Evolutionary conservation across 2,113 vertebrate genomes (phyloP).

Genomic region (Chascanopsetta lugubris): DNA sequence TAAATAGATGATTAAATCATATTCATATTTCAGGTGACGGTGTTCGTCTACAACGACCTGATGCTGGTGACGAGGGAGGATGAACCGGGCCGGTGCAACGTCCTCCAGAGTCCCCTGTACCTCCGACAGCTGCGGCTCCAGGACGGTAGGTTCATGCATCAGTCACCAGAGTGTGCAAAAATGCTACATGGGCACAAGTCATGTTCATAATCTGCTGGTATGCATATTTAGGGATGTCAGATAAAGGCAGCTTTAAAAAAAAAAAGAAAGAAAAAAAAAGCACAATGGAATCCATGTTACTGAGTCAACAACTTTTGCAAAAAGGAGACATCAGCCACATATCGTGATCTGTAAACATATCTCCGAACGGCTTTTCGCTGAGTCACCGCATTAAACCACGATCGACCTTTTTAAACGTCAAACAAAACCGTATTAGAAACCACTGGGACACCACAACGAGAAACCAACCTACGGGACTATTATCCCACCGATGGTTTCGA

Average conservation of each 20-base stretch:
- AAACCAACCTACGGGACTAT: conserved; percentile 31
- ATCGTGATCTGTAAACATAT: background rate
- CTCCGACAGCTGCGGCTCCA: conserved; percentile 89
- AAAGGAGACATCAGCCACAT: background rate
- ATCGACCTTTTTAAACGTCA: background rate
- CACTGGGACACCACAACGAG: conserved; percentile 2
- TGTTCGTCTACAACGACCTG: conserved; percentile 93
- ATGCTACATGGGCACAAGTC: no score
- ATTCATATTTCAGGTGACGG: conserved; percentile 87
- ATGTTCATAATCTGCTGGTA: no score
- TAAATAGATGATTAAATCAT: no score
- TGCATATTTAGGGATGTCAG: no score
- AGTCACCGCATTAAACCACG: background rate
- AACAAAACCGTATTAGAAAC: conserved; percentile 3
- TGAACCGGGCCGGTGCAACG: conserved; percentile 88
- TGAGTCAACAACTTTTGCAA: background rate
- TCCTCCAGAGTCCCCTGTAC: conserved; percentile 93
- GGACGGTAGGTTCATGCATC: conserved; percentile 83
- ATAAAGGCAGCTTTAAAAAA: no score
- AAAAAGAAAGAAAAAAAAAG: background rate
- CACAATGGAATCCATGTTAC: background rate
- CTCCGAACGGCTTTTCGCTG: conserved; percentile 1
- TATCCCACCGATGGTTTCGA: conserved; percentile 26
- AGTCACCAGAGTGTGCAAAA: background rate
- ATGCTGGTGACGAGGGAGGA: conserved; percentile 95